Percentiles rank a stretch among this genome's conserved stretches.
phyloP scores from a whole-genome alignment of 2,113 vertebrate species.

The Hoplias malabaricus region DNA sequence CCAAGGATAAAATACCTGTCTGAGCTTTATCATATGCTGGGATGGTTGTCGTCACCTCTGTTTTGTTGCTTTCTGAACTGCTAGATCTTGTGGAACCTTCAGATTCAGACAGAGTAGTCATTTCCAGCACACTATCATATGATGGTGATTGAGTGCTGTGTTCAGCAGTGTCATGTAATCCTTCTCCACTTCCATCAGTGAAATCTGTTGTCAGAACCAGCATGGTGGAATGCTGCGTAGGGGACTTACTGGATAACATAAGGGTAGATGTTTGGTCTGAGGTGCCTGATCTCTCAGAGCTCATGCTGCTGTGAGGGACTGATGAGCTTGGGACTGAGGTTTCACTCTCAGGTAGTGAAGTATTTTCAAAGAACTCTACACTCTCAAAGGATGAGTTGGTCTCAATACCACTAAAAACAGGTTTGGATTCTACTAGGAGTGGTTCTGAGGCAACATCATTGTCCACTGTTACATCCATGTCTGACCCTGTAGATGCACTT shows the following conservation, averaged over 20 bases:
- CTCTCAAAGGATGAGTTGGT: slow-evolving; percentile 10
- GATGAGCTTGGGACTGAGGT: slow-evolving; percentile 37
- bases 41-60: slow-evolving; percentile 31
- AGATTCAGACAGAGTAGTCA: slow-evolving; percentile 14
- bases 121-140: background rate
- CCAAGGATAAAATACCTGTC: slow-evolving; percentile 55
- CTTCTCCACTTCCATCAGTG: background rate
- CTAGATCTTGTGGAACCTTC: slow-evolving; percentile 7
- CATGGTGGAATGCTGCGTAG: background rate
- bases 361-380: background rate
- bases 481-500: background rate
- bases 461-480: background rate
- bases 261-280: slow-evolving; percentile 33
- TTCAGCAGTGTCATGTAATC: background rate
- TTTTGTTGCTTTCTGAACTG: slow-evolving; percentile 38
- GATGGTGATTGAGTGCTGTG: background rate
- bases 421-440: slow-evolving; percentile 34
- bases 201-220: background rate
- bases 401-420: slow-evolving; percentile 28
- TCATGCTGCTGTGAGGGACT: slow-evolving; percentile 21
- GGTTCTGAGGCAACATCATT: slow-evolving; percentile 5
- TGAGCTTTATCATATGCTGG: slow-evolving; percentile 54
- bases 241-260: background rate
- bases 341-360: slow-evolving; percentile 25
- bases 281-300: slow-evolving; percentile 33